Evolutionary conservation across 1,140 invertebrate species (phyloP), one percentile per base, ranked within the genome.

Genomic region (Copidosoma floridanum): DNA sequence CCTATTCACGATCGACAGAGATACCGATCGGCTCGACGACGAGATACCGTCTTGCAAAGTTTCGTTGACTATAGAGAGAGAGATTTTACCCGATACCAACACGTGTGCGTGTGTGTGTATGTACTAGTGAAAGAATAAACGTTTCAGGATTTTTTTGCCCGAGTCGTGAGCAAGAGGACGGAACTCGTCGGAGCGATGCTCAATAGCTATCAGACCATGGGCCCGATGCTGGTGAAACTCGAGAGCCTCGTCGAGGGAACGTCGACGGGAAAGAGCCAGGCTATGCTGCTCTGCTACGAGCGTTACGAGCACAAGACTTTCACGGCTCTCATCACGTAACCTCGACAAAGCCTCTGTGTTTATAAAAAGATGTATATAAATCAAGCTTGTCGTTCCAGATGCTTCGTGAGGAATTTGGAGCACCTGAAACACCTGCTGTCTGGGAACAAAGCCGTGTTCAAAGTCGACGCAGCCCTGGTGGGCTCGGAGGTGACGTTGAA

Each of bases 191-290:
- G 84, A 1, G 72, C 82, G 7, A 83, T 94, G 74, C 79, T 85
- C 1, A 84, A 86, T 27, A 83, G 87, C 3, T 94, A 93, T 68
- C 82, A 87, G 37, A 86, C 86, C 1, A 83, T 91, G 23, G 86
- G 87, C 0, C 90, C 91, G 0, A 84, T 93, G 41, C 74, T 95
- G 1, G 88, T 87, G 50, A 95, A 94, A 76, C 75, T 94, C 62
- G 92, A 95, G 76, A 89, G 87, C 64, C 68, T 91, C 8, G 85
- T 89, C 0, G 73, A 90, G 18, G 85, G 85, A 41, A 87, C 86
- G 1, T 84, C 83, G 32, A 85, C 85, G 0, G 88, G 88, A 1
- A 81, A 76, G 48, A 87, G 86, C 1, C 62, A 75, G 0, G 80
- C 84, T 8, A 91, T 92, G 89, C 75, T 76, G 1, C 70, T 82